A percentile compares a stretch with the other conserved stretches of the same genome.
Evolutionary conservation across 2,113 vertebrate genomes (phyloP).

Genomic region (Hydrochoerus hydrochaeris): DNA sequence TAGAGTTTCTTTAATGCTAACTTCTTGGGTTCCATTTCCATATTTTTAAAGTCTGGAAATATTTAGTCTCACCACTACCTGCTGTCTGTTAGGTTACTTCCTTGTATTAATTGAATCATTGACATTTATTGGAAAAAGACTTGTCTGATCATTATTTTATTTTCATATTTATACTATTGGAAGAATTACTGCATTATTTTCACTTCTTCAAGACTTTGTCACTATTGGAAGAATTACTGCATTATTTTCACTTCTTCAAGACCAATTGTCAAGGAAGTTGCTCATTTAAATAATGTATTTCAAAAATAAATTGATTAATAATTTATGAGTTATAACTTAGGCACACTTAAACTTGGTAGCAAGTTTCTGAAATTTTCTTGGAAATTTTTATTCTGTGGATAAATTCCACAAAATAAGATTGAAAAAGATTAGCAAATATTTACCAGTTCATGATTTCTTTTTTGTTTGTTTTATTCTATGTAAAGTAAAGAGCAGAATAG

Average conservation of each 20-base stretch:
- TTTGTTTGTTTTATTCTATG: background rate
- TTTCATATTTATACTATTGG: background rate
- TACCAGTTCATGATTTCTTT: background rate
- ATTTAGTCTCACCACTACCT: background rate
- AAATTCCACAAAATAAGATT: background rate
- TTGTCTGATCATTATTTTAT: background rate
- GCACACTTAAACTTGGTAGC: background rate
- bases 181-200: conserved; percentile 20
- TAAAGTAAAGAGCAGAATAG: background rate
- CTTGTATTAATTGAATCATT: background rate
- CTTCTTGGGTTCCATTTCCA: background rate
- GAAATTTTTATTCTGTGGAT: background rate
- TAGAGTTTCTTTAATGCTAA: background rate
- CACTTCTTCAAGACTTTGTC: background rate
- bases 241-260: background rate
- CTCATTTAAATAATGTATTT: background rate
- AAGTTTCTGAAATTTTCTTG: background rate
- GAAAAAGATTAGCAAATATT: background rate
- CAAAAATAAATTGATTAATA: background rate
- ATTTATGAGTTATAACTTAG: background rate
- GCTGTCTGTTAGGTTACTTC: background rate
- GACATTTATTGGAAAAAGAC: conserved; percentile 3
- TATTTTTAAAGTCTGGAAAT: background rate
- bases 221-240: background rate
- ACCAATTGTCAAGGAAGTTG: background rate